Percentiles rank a stretch among this genome's conserved stretches.
These are phyloP conservation scores for Cygnus atratus DNA, from an alignment of 2,113 vertebrate species.

Conservation along the genomic window DNA sequence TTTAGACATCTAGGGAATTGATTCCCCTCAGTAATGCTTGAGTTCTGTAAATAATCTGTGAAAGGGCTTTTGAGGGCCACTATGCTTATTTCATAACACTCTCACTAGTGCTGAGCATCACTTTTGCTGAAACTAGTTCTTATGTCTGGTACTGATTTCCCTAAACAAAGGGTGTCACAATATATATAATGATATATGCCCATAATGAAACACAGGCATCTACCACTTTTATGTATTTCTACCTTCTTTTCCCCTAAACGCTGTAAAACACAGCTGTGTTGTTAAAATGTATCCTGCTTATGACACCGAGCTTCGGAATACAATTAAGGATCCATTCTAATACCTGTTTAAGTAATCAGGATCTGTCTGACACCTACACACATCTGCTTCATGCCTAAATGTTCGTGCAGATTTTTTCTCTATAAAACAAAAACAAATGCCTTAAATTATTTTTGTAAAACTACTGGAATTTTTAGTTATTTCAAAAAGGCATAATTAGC, in stretches of 20 bases:
- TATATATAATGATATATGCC: not conserved
- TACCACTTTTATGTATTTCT: not conserved
- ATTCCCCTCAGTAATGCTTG: not conserved
- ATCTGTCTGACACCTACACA: not conserved
- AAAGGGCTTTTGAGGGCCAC: not conserved
- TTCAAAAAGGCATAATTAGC: not conserved
- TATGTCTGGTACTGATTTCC: not conserved
- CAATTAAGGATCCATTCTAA: not conserved
- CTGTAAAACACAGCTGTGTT: not conserved
- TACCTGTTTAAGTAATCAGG: not conserved
- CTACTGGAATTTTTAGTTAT: not conserved
- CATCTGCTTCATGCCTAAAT: not conserved
- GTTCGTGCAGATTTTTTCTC: not conserved
- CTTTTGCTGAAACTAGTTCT: not conserved
- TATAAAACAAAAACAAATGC: not conserved
- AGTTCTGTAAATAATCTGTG: not conserved
- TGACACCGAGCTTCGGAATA: not conserved
- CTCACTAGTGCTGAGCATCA: rapidly evolving
- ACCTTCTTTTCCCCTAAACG: not conserved
- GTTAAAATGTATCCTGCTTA: not conserved
- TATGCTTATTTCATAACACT: not conserved
- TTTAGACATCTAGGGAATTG: not conserved
- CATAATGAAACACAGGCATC: not conserved
- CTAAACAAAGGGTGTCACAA: not conserved
- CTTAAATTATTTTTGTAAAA: not conserved